Evolutionary conservation across 2,797 vertebrate species (phyloP).

Genomic region (Pogoniulus pusillus): DNA sequence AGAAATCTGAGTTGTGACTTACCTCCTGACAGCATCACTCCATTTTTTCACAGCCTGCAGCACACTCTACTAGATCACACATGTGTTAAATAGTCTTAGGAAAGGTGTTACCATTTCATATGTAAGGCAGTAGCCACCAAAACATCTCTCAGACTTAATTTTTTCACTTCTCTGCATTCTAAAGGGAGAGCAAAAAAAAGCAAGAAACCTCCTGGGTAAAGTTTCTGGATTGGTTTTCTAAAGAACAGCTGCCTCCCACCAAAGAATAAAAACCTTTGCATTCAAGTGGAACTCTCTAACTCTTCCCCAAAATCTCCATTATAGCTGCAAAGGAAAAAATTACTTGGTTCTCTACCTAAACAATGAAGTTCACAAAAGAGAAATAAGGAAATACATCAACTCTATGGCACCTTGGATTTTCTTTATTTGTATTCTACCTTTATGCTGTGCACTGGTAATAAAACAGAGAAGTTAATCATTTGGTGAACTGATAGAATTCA

Average conservation of each 20-base stretch:
- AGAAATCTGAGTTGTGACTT: slow-evolving; percentile 13
- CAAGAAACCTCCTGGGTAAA: background rate
- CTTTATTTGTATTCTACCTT: background rate
- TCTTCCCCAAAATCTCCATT: background rate
- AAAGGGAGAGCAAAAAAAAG: background rate
- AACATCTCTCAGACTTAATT: background rate
- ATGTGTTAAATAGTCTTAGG: background rate
- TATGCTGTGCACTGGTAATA: background rate
- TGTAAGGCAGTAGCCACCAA: background rate
- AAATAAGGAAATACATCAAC: background rate
- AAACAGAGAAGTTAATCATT: background rate
- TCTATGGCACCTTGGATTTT: background rate
- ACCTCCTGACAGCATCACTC: background rate
- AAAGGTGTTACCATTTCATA: slow-evolving; percentile 9
- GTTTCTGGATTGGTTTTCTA: background rate
- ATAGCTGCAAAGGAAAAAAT: background rate
- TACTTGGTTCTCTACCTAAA: background rate
- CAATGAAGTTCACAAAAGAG: background rate
- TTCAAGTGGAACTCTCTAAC: background rate
- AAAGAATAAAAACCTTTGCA: background rate
- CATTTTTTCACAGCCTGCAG: slow-evolving; percentile 15
- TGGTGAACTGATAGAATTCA: background rate
- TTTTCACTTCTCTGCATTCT: background rate
- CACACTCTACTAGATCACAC: background rate
- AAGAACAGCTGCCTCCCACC: background rate